Base-by-base conservation (phyloP, 2,113 vertebrate species). In the Trematomus loennbergii region DNA sequence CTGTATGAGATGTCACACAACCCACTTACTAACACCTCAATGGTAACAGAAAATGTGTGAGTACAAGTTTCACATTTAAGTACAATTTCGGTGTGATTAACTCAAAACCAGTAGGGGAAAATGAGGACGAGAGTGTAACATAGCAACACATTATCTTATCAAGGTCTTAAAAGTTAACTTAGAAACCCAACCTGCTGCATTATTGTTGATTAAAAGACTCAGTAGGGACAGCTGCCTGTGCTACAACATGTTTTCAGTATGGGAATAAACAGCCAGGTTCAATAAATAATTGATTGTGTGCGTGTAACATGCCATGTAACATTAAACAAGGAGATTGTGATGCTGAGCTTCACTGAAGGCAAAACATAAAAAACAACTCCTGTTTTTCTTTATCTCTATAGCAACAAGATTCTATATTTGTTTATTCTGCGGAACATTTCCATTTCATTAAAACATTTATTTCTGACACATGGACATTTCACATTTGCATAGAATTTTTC, bases 11-110 rank as follows among this genome's bases (percentile, higher is more conserved):
- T 52, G 45, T 72, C 75, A 76, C 36, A 33, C 74, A 16, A 45
- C 81, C 70, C 74, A 64, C 66, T 68, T 81, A 50, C 18, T 29
- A 69, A 33, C 74, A 75, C 75, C 15, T 53, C 61, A 20, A 61
- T 16, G 48, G n/a, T 49, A 33, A 52, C 50, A 52, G 46, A 63
- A 58, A 68, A 45, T 22, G 72, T 73, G 77, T 67, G 36, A 79
- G 22, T 18, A 20, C 18, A 76, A n/a, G 11, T 53, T 72, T 69
- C 55, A 68, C 43, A 49, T 69, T 68, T 53, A 1, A 40, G 18
- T 16, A 61, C 2, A 9, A 57, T 75, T 18, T 61, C 5, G 7
- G 10, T 48, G 62, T 53, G 52, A 36, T 52, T 48, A 1, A 46
- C 52, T 68, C 16, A 25, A 1, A 43, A 50, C n/a, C 25, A 58